Evolutionary conservation across 2,797 vertebrate genomes (phyloP).

Genomic region (Trichosurus vulpecula): DNA sequence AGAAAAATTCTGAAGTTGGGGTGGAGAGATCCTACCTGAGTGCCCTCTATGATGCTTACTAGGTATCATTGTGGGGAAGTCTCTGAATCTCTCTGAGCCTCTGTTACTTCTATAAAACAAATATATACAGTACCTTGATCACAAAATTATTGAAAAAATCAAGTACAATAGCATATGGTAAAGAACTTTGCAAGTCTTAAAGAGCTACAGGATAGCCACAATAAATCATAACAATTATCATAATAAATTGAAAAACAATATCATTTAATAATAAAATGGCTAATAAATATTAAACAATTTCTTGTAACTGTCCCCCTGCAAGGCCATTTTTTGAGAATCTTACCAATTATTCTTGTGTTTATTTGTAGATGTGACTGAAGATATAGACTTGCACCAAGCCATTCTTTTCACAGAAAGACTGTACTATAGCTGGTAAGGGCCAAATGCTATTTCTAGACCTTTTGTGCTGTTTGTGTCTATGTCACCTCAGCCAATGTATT

Average conservation of each 20-base stretch:
- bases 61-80: not conserved
- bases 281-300: not conserved
- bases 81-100: not conserved
- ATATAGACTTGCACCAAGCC: not conserved
- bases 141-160: not conserved
- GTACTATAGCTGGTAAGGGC: not conserved
- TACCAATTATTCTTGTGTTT: not conserved
- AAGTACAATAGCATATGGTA: not conserved
- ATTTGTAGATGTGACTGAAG: not conserved
- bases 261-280: not conserved
- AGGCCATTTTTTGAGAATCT: not conserved
- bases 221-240: not conserved
- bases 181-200: not conserved
- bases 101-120: not conserved
- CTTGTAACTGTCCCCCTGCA: not conserved
- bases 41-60: not conserved
- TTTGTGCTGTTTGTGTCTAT: not conserved
- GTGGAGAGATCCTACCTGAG: not conserved
- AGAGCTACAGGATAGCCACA: not conserved
- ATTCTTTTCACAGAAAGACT: not conserved
- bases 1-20: not conserved
- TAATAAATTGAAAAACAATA: not conserved
- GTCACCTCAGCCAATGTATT: not conserved
- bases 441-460: not conserved
- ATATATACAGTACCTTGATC: not conserved